Evolutionary conservation across 2,113 vertebrate species (phyloP).

Genomic region (Lycocorax pyrrhopterus): DNA sequence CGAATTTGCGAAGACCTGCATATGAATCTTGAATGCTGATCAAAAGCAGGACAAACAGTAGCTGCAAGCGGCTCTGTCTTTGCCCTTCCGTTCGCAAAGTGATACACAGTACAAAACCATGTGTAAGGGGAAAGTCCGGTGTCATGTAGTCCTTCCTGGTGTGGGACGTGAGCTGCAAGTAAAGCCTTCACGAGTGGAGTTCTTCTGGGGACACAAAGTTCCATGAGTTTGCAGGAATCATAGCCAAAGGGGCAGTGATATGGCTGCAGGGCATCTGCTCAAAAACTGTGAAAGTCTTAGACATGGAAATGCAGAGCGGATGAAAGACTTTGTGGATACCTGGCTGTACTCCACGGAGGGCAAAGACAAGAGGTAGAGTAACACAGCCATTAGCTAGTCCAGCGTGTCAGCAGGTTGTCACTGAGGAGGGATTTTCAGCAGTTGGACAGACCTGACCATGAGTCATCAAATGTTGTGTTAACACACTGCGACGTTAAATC

Average conservation of each 20-base stretch:
- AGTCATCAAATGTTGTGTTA: not conserved
- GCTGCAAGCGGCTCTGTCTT: not conserved
- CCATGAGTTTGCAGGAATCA: not conserved
- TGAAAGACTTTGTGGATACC: not conserved
- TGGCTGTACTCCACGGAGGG: not conserved
- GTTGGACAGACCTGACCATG: not conserved
- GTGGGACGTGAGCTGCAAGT: not conserved
- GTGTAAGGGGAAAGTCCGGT: rapidly evolving
- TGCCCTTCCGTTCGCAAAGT: not conserved
- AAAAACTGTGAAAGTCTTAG: not conserved
- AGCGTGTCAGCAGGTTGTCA: not conserved
- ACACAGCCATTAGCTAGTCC: not conserved
- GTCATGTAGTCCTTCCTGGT: not conserved
- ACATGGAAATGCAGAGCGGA: not conserved
- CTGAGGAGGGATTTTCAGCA: not conserved
- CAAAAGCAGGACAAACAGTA: not conserved
- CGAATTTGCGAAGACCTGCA: not conserved
- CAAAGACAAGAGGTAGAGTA: not conserved
- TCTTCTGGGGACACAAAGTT: not conserved
- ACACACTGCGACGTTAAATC: not conserved
- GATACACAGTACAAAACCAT: not conserved
- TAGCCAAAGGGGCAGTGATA: not conserved
- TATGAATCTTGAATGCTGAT: not conserved
- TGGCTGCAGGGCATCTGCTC: not conserved
- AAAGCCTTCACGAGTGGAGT: not conserved